Conservation (phyloP, 2,888 invertebrate genomes). For the Dorcus parallelipipedus region DNA sequence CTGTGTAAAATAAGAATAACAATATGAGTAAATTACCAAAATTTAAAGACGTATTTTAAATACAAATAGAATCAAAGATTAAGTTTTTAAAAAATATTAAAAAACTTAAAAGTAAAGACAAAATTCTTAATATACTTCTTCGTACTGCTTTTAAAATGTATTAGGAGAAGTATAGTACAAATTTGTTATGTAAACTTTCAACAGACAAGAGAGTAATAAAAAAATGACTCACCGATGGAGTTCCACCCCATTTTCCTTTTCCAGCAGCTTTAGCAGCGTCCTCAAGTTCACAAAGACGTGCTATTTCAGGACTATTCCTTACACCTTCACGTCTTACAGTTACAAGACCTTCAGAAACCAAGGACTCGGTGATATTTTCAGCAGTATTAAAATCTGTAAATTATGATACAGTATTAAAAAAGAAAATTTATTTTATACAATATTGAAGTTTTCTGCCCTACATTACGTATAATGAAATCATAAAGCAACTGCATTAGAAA, state of each 20-base stretch:
- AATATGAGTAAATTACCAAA: too few relatives aligned
- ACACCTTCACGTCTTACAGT: slow-evolving; percentile 70
- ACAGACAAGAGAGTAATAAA: neutral
- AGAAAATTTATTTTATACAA: too few relatives aligned
- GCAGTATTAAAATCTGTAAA: slow-evolving; percentile 58
- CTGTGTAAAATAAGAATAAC: too few relatives aligned
- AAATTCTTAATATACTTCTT: neutral
- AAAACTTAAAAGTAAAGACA: neutral
- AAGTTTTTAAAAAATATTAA: too few relatives aligned
- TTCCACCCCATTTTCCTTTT: slow-evolving; percentile 73
- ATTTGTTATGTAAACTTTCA: too few relatives aligned
- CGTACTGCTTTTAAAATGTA: too few relatives aligned
- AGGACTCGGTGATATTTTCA: slow-evolving; percentile 84
- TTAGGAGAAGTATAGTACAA: too few relatives aligned
- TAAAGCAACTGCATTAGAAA: too few relatives aligned
- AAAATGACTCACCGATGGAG: slow-evolving; percentile 30
- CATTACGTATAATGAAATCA: too few relatives aligned
- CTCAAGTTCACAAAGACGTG: slow-evolving; percentile 78
- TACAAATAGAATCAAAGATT: too few relatives aligned
- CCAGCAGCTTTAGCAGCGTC: slow-evolving; percentile 83
- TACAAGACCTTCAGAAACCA: slow-evolving; percentile 87
- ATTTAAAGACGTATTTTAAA: too few relatives aligned
- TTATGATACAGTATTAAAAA: neutral
- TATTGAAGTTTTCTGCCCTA: too few relatives aligned
- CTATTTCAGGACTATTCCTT: slow-evolving; percentile 63